Evolutionary conservation across 2,797 vertebrate species (phyloP).

Genomic region (Phoebastria nigripes): DNA sequence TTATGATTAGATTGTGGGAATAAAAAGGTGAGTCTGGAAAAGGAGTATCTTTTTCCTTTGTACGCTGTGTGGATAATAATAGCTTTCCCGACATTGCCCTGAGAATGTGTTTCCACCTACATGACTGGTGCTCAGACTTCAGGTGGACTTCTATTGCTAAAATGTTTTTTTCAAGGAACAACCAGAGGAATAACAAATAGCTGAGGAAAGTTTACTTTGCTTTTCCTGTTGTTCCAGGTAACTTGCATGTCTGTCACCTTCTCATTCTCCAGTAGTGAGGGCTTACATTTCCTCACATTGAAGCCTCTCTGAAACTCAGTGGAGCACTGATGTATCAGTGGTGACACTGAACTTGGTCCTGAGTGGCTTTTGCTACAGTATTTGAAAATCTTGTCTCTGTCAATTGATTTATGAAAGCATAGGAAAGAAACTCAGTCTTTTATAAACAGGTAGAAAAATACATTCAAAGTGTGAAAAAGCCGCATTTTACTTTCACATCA

Average conservation of each 20-base stretch:
- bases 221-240: neutral
- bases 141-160: neutral
- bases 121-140: neutral
- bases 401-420: neutral
- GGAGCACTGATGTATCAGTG: neutral
- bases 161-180: neutral
- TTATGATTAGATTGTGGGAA: neutral
- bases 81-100: neutral
- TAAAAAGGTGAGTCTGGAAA: neutral
- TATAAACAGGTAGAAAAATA: neutral
- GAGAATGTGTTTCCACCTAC: neutral
- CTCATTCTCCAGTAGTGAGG: neutral
- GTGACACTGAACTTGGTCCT: neutral
- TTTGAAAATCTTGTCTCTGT: neutral
- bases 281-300: neutral
- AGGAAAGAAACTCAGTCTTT: neutral
- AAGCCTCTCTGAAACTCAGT: neutral
- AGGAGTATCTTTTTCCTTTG: neutral
- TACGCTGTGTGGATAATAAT: neutral
- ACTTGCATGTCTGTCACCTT: neutral
- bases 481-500: neutral
- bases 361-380: neutral
- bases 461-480: neutral
- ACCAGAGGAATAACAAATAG: neutral
- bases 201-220: neutral